Evolutionary conservation across 2,888 invertebrate genomes (phyloP), one percentile per base, ranked within the genome.

Genomic region (Agrypnus murinus): DNA sequence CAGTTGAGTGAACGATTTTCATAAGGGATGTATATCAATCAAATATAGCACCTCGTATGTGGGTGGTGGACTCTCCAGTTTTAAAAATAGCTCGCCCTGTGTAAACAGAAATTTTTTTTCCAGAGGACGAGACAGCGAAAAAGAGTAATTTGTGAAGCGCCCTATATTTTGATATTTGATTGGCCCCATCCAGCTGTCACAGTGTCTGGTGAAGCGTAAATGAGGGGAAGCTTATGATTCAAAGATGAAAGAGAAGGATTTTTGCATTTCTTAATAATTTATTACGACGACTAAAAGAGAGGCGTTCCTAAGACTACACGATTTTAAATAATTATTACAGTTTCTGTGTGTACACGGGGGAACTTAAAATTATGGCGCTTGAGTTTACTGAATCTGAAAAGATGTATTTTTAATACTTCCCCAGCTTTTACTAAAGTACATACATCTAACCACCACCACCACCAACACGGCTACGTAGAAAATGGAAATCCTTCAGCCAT

Each of bases 101-200:
- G 64, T 55, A 64, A 64, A 64, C 64, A 64, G 40, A 48, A 46
- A 34, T 34, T 32, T 32, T 34, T 40, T 32, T 34, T 40, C n/a
- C 32, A 7, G 38, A 43, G n/a, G n/a, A 31, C 17, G 64, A 64
- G 53, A 55, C 64, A 64, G 64, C 55, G 53, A 40, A 55, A n/a
- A n/a, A 17, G 43, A 53, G 64, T 64, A 64, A 64, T 64, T 64
- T 55, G 53, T 45, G 43, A 38, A 46, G 57, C 55, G 64, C 40
- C 25, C 25, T 40, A 65, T 58, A 58, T 58, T 65, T 66, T 66
- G 66, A 59, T 66, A 55, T 66, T 58, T 75, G 75, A 75, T 75
- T 75, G 75, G 75, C 72, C 60, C 25, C 72, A 57, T 65, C 57
- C 74, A 69, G 66, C 75, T 75, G 75, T 72, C 72, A 59, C 72